Evolutionary conservation across 2,113 vertebrate genomes (phyloP).

Genomic region (Misgurnus mizolepis): DNA sequence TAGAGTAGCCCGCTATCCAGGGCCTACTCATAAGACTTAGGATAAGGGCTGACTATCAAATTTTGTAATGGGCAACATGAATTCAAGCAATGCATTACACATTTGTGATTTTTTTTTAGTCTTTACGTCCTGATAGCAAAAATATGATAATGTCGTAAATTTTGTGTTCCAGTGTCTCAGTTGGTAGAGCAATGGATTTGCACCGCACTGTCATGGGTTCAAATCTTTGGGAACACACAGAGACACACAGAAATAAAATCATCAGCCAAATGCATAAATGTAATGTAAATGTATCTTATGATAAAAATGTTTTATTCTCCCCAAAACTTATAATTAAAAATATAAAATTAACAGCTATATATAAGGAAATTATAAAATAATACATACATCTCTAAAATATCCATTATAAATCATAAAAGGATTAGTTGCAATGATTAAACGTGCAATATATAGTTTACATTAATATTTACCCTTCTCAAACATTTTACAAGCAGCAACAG

Average conservation of each 20-base stretch:
- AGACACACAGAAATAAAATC: too few relatives aligned
- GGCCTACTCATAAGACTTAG: too few relatives aligned
- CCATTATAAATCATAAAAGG: background rate
- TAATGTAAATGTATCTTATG: background rate
- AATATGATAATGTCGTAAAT: background rate
- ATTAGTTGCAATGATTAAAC: background rate
- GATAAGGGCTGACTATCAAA: too few relatives aligned
- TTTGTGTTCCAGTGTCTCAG: too few relatives aligned
- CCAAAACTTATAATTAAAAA: background rate
- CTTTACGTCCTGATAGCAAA: background rate
- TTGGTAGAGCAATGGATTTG: too few relatives aligned
- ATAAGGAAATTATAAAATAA: background rate
- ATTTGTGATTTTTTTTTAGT: too few relatives aligned
- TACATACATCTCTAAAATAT: background rate
- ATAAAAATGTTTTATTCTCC: background rate
- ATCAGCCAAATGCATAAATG: background rate
- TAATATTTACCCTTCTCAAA: slow-evolving; percentile 19
- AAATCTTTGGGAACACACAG: too few relatives aligned
- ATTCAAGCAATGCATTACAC: too few relatives aligned
- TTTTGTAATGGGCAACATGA: too few relatives aligned
- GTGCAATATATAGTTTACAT: background rate
- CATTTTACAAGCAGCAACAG: slow-evolving; percentile 1
- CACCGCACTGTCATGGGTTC: too few relatives aligned
- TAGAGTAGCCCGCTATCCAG: too few relatives aligned
- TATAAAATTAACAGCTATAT: slow-evolving; percentile 5